phyloP scores from a whole-genome alignment of 2,888 invertebrate genomes.

The Monoplex corrugatus region DNA sequence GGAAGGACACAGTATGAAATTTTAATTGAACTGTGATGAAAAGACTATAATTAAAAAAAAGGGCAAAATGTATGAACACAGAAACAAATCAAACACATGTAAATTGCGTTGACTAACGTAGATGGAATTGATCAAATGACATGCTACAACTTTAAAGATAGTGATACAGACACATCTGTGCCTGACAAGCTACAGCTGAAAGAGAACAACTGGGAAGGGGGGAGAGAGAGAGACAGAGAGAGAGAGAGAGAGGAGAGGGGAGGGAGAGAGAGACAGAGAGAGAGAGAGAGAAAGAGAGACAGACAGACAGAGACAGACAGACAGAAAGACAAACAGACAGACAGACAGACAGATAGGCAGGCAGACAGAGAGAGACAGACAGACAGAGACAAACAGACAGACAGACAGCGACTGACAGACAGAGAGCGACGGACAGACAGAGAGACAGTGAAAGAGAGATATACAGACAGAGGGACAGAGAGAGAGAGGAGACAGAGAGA shows the following conservation, averaged over 20 bases:
- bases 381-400: background rate
- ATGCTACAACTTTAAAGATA: no score
- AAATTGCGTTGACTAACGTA: no score
- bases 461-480: background rate
- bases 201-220: background rate
- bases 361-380: background rate
- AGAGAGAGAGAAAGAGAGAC: conserved; percentile 16
- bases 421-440: background rate
- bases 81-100: no score
- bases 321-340: conserved; percentile 1
- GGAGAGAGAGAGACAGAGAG: background rate
- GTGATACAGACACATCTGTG: no score
- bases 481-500: background rate
- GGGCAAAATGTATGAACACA: no score
- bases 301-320: conserved; percentile 11
- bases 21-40: no score
- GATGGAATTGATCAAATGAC: no score
- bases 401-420: background rate
- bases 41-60: no score
- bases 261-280: background rate
- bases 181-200: background rate
- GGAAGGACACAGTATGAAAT: no score
- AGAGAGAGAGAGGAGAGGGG: background rate
- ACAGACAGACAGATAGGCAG: no score
- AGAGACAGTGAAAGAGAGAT: background rate